Evolutionary conservation across 2,888 invertebrate species (phyloP).

Genomic region (Koerneria pararmatus): DNA sequence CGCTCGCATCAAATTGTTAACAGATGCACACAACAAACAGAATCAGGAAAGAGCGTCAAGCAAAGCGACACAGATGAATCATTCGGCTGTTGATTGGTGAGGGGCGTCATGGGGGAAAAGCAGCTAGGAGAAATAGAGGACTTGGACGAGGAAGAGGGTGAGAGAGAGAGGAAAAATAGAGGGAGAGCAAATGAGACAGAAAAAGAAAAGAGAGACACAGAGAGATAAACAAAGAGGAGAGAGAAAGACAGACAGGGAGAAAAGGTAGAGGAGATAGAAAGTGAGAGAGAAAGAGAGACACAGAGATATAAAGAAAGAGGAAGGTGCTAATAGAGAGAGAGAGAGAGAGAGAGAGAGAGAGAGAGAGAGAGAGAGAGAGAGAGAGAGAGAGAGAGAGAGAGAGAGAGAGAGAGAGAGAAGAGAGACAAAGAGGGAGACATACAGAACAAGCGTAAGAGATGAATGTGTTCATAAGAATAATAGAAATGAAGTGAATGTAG

Average conservation of each 20-base stretch:
- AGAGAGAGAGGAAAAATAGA: background rate
- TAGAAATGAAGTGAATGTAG: background rate
- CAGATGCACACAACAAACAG: background rate
- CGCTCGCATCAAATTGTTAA: no score
- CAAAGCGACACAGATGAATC: no score
- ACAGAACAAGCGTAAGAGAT: background rate
- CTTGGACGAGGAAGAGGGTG: background rate
- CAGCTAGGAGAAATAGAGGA: background rate
- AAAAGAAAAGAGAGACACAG: background rate
- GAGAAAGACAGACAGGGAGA: constrained; percentile 6
- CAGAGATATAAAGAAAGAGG: background rate
- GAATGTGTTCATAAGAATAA: background rate
- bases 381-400: constrained; percentile 4
- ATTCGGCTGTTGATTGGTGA: no score
- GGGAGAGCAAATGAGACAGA: background rate
- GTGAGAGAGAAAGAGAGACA: background rate
- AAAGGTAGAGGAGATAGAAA: background rate
- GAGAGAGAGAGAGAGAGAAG: background rate
- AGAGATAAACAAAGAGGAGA: constrained; percentile 1
- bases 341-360: background rate
- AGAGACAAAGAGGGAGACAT: background rate
- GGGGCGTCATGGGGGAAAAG: background rate
- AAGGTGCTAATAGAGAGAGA: background rate
- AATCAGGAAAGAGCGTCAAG: background rate
- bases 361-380: constrained; percentile 11